Base-by-base conservation (phyloP, 2,888 invertebrate genomes). In the Norana najaformis region DNA sequence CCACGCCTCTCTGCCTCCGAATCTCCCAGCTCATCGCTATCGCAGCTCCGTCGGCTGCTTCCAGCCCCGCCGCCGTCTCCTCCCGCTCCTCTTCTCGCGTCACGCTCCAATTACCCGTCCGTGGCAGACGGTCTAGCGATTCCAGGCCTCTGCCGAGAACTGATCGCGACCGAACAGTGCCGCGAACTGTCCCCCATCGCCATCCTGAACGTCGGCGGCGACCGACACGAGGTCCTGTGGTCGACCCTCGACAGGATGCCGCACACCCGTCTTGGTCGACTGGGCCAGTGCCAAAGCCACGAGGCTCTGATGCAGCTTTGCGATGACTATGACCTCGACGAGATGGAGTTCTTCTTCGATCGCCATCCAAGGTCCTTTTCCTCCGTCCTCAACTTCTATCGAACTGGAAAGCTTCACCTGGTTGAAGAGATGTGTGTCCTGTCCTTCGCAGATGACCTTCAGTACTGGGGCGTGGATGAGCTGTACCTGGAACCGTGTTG, bases 341-440 rank as follows among this genome's bases (percentile, higher is more conserved):
- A 98, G 96, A 99, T 92, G 92, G 91, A 99, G 96, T 99, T 98
- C 95, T 99, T 98, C 96, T 99, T 99, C 96, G 99, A 99, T 96
- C 97, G 99, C 93, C 99, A 99, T 95, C 98, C 99, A 93, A 97
- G 98, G 95, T 98, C 98, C 94, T 99, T 99, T 96, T 97, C 98
- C 96, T 98, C 98, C 94, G 98, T 99, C 94, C 96, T 96, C 90
- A 99, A 99, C 96, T 99, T 99, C 96, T 95, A 98, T 96, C 97
- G 99, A 93, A 99, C 98, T 94, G 98, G 98, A 90, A 99, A 99
- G 95, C 96, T 99, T 94, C 99, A 99, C 96, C 96, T 99, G 95
- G 98, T 99, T 93, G 99, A 99, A 95, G 99, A 99, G 95, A 98
- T 99, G 98, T 99, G 99, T 96, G 99, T 99, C 93, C 96, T 99